Percentiles rank a stretch among this genome's conserved stretches.
Conservation (phyloP, 2,888 invertebrate species). For the Tetragonula carbonaria region DNA sequence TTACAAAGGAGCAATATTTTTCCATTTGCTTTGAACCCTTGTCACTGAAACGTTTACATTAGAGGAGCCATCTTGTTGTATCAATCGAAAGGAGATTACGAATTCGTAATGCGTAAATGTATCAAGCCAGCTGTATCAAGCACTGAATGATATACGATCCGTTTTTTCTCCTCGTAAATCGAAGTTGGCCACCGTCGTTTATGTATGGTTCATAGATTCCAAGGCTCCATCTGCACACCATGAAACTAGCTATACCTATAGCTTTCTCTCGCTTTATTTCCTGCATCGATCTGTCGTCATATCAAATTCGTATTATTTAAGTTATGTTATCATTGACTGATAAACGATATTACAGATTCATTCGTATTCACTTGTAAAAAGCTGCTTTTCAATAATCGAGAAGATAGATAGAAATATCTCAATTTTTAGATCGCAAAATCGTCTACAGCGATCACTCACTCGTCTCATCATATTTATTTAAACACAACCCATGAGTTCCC, state of each 20-base stretch:
- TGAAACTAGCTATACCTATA: slow-evolving; percentile 45
- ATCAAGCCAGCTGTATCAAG: neutral
- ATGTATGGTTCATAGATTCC: slow-evolving; percentile 42
- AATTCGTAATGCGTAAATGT: slow-evolving; percentile 22
- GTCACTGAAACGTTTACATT: neutral
- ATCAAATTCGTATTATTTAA: slow-evolving; percentile 37
- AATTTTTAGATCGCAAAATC: neutral
- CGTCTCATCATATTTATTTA: neutral
- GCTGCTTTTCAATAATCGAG: slow-evolving; percentile 62
- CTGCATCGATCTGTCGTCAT: slow-evolving; percentile 33
- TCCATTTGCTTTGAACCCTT: neutral
- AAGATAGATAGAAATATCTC: too few species aligned
- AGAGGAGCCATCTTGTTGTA: neutral
- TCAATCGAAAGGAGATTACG: slow-evolving; percentile 28
- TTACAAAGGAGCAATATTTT: neutral
- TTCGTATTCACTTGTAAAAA: slow-evolving; percentile 56
- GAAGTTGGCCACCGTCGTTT: slow-evolving; percentile 13
- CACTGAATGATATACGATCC: slow-evolving; percentile 38
- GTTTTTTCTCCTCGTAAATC: slow-evolving; percentile 55
- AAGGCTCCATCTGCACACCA: slow-evolving; percentile 48
- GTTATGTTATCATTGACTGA: slow-evolving; percentile 30
- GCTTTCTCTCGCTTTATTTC: neutral
- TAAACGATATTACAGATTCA: slow-evolving; percentile 60
- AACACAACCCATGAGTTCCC: neutral
- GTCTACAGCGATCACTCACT: neutral